Conservation (phyloP, 2,797 vertebrate genomes). For the Scyliorhinus canicula region DNA sequence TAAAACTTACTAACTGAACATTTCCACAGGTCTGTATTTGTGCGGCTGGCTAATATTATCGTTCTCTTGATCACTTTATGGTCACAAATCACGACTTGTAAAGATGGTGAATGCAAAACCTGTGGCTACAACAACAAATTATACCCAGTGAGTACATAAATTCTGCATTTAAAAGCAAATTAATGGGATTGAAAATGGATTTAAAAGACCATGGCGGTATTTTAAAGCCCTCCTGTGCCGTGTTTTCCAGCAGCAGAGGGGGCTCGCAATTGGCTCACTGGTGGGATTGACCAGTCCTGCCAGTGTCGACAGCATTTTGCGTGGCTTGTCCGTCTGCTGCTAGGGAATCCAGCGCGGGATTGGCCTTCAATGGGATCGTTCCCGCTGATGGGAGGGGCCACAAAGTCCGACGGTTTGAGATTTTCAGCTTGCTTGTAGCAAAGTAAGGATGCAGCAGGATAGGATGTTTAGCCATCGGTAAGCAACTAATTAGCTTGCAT, state of each 20-base stretch:
- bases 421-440: not conserved
- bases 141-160: constrained; percentile 72
- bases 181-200: not conserved
- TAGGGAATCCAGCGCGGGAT: too few species aligned
- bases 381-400: too few species aligned
- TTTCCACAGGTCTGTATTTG: constrained; percentile 78
- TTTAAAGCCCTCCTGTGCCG: too few species aligned
- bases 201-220: not conserved
- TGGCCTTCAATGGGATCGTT: too few species aligned
- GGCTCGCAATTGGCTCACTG: too few species aligned
- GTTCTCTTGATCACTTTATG: constrained; percentile 83
- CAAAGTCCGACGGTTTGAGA: not conserved
- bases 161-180: not conserved
- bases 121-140: constrained; percentile 82
- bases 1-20: not conserved
- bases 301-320: too few species aligned
- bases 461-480: not conserved
- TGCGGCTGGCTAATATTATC: constrained; percentile 82
- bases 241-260: too few species aligned
- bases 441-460: not conserved
- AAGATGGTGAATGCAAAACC: constrained; percentile 49
- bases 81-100: constrained; percentile 74
- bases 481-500: not conserved
- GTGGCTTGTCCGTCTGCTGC: too few species aligned
- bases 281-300: too few species aligned